A percentile compares a stretch with the other conserved stretches of the same genome.
These are phyloP conservation scores for Cyphotilapia sp. DNA, from an alignment of 2,113 vertebrate species.

Conservation along the genomic window DNA sequence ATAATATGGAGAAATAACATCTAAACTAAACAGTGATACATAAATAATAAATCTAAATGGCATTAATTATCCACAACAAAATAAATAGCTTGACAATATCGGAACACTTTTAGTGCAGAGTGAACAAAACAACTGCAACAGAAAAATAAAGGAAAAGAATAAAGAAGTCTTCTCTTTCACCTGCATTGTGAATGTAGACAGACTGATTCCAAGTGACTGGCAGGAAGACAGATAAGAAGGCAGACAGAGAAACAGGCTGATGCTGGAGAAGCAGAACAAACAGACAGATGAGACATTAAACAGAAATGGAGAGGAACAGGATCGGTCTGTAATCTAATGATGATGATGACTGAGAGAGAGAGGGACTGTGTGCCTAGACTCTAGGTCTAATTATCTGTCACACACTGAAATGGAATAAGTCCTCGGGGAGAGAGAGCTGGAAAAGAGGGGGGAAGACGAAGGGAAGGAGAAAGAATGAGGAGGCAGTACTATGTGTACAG, in stretches of 20 bases:
- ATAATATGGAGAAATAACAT: neutral
- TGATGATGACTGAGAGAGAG: conserved; percentile 4
- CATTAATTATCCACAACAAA: neutral
- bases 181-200: neutral
- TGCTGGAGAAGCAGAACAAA: neutral
- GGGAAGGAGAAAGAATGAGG: neutral
- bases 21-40: neutral
- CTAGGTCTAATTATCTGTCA: conserved; percentile 54
- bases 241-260: neutral
- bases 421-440: neutral
- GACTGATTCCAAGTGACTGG: neutral
- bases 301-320: conserved; percentile 25
- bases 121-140: neutral
- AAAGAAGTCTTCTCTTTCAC: neutral
- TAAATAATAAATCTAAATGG: neutral
- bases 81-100: neutral
- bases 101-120: neutral
- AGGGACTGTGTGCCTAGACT: neutral
- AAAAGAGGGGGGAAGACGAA: neutral
- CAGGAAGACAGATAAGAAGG: neutral
- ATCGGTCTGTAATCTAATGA: conserved; percentile 47
- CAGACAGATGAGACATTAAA: conserved; percentile 38
- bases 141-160: neutral
- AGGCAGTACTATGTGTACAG: neutral
- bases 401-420: conserved; percentile 50